phyloP scores from a whole-genome alignment of 1,140 invertebrate species.

The Rhagoletis zephyria region DNA sequence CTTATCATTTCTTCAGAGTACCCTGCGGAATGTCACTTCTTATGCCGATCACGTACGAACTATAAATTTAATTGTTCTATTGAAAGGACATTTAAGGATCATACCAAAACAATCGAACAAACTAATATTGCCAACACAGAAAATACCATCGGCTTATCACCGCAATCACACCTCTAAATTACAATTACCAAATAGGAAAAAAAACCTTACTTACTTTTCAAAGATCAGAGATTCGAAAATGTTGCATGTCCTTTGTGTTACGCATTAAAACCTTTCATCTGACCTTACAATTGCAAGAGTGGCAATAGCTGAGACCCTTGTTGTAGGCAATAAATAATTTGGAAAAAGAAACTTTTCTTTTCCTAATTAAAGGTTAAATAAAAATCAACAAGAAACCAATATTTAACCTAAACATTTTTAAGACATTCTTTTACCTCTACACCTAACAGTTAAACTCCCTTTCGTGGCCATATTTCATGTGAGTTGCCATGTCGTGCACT shows the following conservation, averaged over 20 bases:
- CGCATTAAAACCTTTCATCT: neutral
- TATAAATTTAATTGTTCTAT: neutral
- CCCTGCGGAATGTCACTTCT: too few relatives aligned
- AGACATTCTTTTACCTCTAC: neutral
- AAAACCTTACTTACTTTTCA: neutral
- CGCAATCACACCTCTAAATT: conserved; percentile 43
- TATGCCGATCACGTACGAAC: too few relatives aligned
- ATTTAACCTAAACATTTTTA: neutral
- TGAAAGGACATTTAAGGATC: neutral
- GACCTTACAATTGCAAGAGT: neutral
- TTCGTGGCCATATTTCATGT: conserved; percentile 2
- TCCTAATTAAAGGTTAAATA: neutral
- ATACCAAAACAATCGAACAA: neutral
- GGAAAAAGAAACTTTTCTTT: neutral
- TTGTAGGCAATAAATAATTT: neutral
- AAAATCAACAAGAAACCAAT: neutral
- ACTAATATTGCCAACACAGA: neutral
- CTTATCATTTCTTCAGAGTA: too few relatives aligned
- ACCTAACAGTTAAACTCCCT: conserved; percentile 2
- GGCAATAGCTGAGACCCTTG: neutral
- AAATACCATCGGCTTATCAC: neutral
- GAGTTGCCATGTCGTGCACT: neutral
- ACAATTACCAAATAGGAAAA: neutral
- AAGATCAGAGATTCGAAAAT: neutral
- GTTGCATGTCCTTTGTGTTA: conserved; percentile 9